Evolutionary conservation across 2,888 invertebrate genomes (phyloP).

Genomic region (Epicampocera succincta): DNA sequence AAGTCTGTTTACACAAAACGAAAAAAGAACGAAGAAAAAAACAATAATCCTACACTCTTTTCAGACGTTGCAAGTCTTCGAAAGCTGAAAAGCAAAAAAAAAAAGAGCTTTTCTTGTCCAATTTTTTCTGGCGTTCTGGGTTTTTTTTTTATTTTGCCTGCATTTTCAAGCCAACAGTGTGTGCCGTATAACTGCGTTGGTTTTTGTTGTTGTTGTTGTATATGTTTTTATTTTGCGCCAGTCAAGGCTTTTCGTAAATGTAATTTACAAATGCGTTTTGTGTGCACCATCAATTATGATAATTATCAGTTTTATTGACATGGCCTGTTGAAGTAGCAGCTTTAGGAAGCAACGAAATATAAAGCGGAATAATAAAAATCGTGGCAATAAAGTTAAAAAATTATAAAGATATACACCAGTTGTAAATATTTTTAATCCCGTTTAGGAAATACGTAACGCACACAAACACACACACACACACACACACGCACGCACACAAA

Average conservation of each 20-base stretch:
- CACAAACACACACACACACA: background rate
- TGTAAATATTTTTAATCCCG: conserved; percentile 58
- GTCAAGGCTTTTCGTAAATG: conserved; percentile 40
- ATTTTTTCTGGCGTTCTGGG: conserved; percentile 6
- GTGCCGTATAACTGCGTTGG: conserved; percentile 38
- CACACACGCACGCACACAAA: background rate
- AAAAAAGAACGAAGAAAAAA: conserved; percentile 2
- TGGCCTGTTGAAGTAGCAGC: conserved; percentile 70
- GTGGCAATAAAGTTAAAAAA: conserved; percentile 61
- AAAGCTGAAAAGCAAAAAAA: background rate
- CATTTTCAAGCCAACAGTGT: conserved; percentile 5
- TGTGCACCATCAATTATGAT: conserved; percentile 73
- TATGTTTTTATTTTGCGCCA: conserved; percentile 10
- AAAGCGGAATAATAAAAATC: conserved; percentile 54
- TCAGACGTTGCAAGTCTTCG: background rate
- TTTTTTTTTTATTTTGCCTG: background rate
- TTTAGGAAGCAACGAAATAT: conserved; percentile 51
- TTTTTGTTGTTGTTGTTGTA: conserved; percentile 28
- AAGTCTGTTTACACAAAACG: conserved; percentile 5
- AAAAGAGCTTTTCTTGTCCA: conserved; percentile 29
- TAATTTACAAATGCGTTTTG: conserved; percentile 70
- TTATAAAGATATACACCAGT: conserved; percentile 38
- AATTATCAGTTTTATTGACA: conserved; percentile 73
- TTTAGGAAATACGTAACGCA: conserved; percentile 22
- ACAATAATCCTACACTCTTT: conserved; percentile 38